A percentile compares a stretch with the other conserved stretches of the same genome.
Conservation (phyloP, 2,113 vertebrate genomes). For the Brienomyrus brachyistius region DNA sequence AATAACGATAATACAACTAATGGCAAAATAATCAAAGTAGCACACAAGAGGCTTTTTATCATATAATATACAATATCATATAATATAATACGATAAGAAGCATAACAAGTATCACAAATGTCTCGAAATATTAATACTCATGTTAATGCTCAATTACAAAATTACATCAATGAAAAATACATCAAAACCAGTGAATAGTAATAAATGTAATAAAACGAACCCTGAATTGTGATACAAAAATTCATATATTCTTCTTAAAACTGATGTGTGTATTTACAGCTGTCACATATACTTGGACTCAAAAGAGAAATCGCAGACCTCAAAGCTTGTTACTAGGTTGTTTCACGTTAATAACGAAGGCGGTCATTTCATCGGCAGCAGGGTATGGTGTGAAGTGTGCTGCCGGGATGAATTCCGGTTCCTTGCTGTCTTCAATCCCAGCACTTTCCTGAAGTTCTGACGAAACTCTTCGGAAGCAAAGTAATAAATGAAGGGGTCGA, state of each 20-base stretch:
- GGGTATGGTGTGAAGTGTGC: constrained; percentile 39
- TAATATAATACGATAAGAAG: not conserved
- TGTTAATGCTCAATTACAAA: not conserved
- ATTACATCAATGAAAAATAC: not conserved
- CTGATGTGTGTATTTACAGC: not conserved
- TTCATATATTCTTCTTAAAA: not conserved
- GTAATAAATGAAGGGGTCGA: constrained; percentile 92
- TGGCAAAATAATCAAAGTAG: not conserved
- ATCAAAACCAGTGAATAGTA: not conserved
- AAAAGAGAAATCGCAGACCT: not conserved
- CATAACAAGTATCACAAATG: not conserved
- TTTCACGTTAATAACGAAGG: not conserved
- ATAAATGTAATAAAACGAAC: not conserved
- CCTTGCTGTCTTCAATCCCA: constrained; percentile 47
- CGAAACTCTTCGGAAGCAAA: constrained; percentile 86
- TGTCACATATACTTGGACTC: not conserved
- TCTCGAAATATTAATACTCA: not conserved
- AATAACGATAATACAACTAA: not conserved
- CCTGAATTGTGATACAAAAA: not conserved
- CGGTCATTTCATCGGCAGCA: not conserved
- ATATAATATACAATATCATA: not conserved
- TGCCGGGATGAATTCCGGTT: constrained; percentile 52
- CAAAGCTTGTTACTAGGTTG: not conserved
- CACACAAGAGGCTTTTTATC: not conserved
- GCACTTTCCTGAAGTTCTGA: constrained; percentile 60